phyloP scores from a whole-genome alignment of 1,140 invertebrate species.

The Cherax destructor region DNA sequence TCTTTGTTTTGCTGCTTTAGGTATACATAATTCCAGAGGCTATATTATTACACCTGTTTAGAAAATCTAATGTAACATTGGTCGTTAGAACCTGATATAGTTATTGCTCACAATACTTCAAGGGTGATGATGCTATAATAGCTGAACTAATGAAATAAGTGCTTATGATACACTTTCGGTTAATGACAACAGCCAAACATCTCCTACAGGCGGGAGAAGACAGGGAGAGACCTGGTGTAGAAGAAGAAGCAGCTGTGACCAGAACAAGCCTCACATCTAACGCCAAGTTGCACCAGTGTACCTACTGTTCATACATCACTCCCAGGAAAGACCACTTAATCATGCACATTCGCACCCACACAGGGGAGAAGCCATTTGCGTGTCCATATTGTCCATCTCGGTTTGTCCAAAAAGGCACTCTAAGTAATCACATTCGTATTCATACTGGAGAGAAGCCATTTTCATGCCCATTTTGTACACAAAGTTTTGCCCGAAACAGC shows the following conservation, averaged over 20 bases:
- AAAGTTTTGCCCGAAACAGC: conserved; percentile 36
- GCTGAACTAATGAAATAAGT: background rate
- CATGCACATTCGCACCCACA: conserved; percentile 54
- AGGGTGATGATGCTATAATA: background rate
- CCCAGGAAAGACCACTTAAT: conserved; percentile 47
- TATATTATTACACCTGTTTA: too few species aligned
- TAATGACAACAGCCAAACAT: conserved; percentile 45
- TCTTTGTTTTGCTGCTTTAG: too few species aligned
- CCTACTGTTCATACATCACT: conserved; percentile 49
- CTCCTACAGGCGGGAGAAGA: conserved; percentile 54
- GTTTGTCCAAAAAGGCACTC: conserved; percentile 55
- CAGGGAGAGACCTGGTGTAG: conserved; percentile 12
- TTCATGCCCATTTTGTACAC: conserved; percentile 22
- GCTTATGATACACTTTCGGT: background rate
- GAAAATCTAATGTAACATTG: too few species aligned
- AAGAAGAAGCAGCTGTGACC: conserved; percentile 4
- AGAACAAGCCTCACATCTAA: conserved; percentile 8
- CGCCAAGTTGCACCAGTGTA: conserved; percentile 49
- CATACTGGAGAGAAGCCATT: conserved; percentile 55
- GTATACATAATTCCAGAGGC: too few species aligned
- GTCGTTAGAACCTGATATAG: too few species aligned
- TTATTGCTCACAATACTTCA: too few species aligned
- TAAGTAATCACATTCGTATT: conserved; percentile 43
- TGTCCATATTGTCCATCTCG: conserved; percentile 45
- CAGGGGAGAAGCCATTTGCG: conserved; percentile 48